phyloP scores from a whole-genome alignment of 2,797 vertebrate genomes.

The Chiloscyllium punctatum region DNA sequence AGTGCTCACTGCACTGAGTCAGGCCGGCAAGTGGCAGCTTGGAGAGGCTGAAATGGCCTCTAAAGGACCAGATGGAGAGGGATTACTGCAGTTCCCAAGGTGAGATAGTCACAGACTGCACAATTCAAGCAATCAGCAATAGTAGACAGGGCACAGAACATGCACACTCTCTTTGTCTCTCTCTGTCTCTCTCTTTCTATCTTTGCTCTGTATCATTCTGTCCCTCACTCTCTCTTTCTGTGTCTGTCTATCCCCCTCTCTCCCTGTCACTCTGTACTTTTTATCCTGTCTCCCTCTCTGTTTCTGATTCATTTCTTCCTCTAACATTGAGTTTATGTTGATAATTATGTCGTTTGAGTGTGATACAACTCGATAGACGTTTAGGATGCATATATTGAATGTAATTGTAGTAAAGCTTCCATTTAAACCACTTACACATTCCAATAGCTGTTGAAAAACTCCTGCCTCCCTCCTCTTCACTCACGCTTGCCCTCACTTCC shows the following conservation, averaged over 20 bases:
- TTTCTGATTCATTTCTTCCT: no score
- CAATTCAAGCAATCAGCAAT: background rate
- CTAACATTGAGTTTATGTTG: no score
- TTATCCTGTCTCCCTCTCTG: no score
- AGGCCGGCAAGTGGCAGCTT: background rate
- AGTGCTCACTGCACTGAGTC: background rate
- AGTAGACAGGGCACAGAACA: no score
- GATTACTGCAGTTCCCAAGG: background rate
- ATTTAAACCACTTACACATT: no score
- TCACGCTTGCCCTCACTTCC: constrained; percentile 53
- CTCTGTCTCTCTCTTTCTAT: background rate
- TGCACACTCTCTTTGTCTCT: background rate
- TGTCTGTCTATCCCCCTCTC: background rate
- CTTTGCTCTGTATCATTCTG: background rate
- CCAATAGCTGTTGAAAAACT: no score
- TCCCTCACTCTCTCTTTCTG: background rate
- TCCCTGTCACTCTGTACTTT: background rate
- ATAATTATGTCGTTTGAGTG: no score
- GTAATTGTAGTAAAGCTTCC: no score
- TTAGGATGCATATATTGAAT: no score
- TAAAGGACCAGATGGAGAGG: background rate
- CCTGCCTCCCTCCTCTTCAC: constrained; percentile 59
- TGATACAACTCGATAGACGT: no score
- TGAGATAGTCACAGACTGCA: background rate
- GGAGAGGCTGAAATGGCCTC: background rate